Evolutionary conservation across 2,888 invertebrate genomes (phyloP), one percentile per base, ranked within the genome.

Genomic region (Drosophila austrosaltans): DNA sequence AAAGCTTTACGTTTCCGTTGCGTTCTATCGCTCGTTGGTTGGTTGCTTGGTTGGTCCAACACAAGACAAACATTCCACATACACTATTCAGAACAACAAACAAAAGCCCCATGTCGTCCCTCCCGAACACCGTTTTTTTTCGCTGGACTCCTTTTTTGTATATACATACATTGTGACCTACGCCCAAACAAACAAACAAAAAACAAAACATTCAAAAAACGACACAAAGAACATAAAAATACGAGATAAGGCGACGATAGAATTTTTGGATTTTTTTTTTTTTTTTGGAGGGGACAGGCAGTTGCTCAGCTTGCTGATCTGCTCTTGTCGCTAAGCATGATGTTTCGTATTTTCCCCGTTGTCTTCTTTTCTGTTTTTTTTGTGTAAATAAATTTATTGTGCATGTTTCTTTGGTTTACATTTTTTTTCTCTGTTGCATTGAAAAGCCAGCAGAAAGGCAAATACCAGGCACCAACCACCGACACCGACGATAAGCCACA

Each of bases 101-200:
- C 12, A 60, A 75, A 85, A 87, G 83, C 86, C 92, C 88, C 90
- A 91, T 92, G 90, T 90, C 89, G 90, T 91, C 90, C 91, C 92
- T 90, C 89, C 91, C 87, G 57, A 39, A 57, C 66, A 59, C 62
- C 66, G 36, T 36, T 65, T 71, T 74, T 78, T 82, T 48, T 25
- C 22, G 48, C 48, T 48, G 48, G 48, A 48, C 22, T 12, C 48
- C 48, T 48, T 25, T 48, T 7, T 22, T 48, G 48, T 48, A 48
- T 25, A 4, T 48, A 12, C 48, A 48, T 48, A 48, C 48, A 48
- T 42, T 42, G 16, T 42, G 42, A 42, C 42, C 6, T 42, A 3
- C 16, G 6, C 48, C 7, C 22, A 48, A 16, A 48, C 4, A 48
- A 10, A 25, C 2, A 5, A n/a, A 42, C 4, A 42, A 5, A 42